Percentiles rank a stretch among this genome's conserved stretches.
phyloP scores from a whole-genome alignment of 2,113 vertebrate genomes.

The Scalopus aquaticus region DNA sequence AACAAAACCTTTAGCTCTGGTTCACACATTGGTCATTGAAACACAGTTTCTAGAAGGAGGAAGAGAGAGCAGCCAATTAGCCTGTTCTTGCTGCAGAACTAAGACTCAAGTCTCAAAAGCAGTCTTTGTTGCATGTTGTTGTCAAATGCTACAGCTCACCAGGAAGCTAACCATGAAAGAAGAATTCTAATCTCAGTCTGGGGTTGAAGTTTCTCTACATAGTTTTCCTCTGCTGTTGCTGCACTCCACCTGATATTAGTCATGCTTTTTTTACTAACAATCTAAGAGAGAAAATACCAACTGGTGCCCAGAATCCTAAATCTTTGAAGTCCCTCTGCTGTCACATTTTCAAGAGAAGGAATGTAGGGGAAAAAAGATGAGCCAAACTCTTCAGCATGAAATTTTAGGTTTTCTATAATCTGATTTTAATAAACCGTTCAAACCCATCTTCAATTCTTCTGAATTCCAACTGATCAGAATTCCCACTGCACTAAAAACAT shows the following conservation, averaged over 20 bases:
- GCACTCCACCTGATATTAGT: background rate
- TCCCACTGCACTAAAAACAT: background rate
- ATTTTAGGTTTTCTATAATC: background rate
- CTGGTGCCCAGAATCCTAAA: background rate
- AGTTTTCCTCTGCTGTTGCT: background rate
- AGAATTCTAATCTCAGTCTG: background rate
- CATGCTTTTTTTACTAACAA: background rate
- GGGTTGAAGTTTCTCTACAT: background rate
- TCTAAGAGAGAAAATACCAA: background rate
- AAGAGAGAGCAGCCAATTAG: background rate
- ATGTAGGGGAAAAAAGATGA: background rate
- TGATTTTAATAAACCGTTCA: conserved; percentile 10
- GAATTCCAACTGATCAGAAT: background rate
- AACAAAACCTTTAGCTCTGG: background rate
- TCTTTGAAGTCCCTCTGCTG: background rate
- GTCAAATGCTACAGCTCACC: background rate
- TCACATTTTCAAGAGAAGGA: conserved; percentile 14
- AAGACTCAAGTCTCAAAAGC: background rate
- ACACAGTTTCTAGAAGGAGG: background rate
- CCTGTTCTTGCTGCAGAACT: background rate
- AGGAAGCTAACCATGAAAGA: background rate
- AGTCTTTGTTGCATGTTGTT: background rate
- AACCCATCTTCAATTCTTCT: background rate
- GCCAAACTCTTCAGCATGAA: background rate
- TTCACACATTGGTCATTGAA: background rate